Evolutionary conservation across 2,797 vertebrate genomes (phyloP).

Genomic region (Mormyrus hasselquistii): DNA sequence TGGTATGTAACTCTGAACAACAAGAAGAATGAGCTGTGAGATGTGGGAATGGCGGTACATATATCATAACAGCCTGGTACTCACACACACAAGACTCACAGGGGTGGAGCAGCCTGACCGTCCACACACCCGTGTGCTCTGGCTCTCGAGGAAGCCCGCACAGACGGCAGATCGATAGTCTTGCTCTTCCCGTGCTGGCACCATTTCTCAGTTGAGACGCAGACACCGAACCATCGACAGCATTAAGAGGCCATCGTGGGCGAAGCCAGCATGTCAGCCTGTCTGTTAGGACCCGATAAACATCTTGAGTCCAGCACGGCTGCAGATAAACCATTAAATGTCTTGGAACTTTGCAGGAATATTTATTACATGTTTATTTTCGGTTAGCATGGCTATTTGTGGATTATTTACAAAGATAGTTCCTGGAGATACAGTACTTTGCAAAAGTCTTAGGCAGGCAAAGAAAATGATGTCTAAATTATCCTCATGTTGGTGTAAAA

Average conservation of each 20-base stretch:
- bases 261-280: constrained; percentile 64
- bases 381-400: neutral
- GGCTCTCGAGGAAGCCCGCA: constrained; percentile 27
- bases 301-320: constrained; percentile 59
- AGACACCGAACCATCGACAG: constrained; percentile 76
- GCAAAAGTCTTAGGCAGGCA: too few relatives aligned
- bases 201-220: constrained; percentile 76
- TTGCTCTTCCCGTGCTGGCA: constrained; percentile 63
- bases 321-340: constrained; percentile 70
- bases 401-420: constrained; percentile 17
- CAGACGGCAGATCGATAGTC: constrained; percentile 71
- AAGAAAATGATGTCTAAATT: too few relatives aligned
- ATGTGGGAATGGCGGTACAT: constrained; percentile 14
- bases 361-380: constrained; percentile 38
- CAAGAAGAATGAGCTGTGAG: constrained; percentile 24
- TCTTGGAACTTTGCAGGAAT: constrained; percentile 56
- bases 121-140: constrained; percentile 37
- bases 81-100: neutral
- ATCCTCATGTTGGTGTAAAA: too few relatives aligned
- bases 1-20: neutral
- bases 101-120: neutral
- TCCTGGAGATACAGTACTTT: neutral
- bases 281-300: constrained; percentile 71
- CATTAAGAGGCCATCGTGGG: constrained; percentile 70
- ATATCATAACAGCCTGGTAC: neutral